These are phyloP conservation scores for Xylota sylvarum DNA, from an alignment of 2,888 invertebrate species.

Conservation along the genomic window DNA sequence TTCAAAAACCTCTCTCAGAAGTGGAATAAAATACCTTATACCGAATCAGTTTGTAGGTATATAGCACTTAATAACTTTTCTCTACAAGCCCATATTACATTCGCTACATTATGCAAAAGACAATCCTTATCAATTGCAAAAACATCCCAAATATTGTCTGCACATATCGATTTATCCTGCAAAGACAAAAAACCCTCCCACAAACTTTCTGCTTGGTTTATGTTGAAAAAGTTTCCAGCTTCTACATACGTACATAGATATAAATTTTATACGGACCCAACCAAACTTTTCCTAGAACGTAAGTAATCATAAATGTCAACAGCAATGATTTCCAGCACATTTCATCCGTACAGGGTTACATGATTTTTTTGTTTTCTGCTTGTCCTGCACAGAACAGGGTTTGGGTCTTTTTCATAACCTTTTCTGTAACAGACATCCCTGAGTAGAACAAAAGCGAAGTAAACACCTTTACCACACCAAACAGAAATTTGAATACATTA, in stretches of 20 bases:
- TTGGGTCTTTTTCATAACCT: slow-evolving; percentile 13
- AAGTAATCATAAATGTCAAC: slow-evolving; percentile 53
- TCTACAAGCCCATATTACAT: neutral
- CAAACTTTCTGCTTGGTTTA: neutral
- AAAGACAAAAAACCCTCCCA: slow-evolving; percentile 2
- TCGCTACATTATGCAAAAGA: neutral
- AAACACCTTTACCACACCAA: slow-evolving; percentile 33
- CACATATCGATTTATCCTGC: slow-evolving; percentile 23
- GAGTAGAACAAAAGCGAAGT: slow-evolving; percentile 19
- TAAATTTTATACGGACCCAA: neutral
- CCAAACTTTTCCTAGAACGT: slow-evolving; percentile 20
- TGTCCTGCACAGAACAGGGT: neutral
- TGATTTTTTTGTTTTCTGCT: neutral
- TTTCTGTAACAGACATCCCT: neutral
- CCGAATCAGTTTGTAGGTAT: neutral
- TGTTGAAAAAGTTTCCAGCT: neutral
- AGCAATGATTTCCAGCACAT: slow-evolving; percentile 44
- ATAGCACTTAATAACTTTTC: neutral
- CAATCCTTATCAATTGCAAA: slow-evolving; percentile 28
- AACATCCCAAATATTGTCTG: slow-evolving; percentile 7
- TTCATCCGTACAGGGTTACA: slow-evolving; percentile 12
- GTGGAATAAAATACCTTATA: neutral
- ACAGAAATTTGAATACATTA: slow-evolving; percentile 27
- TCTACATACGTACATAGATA: neutral
- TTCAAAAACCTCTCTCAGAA: neutral